These are phyloP conservation scores for Etheostoma spectabile DNA, from an alignment of 2,113 vertebrate species.

Conservation along the genomic window DNA sequence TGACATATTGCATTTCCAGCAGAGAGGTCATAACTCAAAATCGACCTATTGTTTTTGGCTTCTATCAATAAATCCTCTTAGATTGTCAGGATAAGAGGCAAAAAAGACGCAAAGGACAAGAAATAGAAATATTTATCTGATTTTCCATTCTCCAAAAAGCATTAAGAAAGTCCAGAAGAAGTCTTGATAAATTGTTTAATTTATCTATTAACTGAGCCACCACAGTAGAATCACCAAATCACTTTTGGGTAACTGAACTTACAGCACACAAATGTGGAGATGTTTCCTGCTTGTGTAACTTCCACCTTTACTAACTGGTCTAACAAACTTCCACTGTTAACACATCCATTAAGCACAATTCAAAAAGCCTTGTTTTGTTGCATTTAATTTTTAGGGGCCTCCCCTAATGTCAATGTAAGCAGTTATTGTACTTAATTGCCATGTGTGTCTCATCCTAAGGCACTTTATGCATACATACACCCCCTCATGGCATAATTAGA, in stretches of 20 bases:
- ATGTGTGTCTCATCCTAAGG: not conserved
- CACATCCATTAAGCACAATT: too few relatives aligned
- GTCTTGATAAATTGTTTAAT: not conserved
- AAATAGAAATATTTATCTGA: not conserved
- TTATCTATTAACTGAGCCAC: not conserved
- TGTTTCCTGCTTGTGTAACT: too few relatives aligned
- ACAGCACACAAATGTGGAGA: not conserved
- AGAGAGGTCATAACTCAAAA: too few relatives aligned
- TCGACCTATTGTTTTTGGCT: too few relatives aligned
- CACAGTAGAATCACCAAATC: not conserved
- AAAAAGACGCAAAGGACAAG: not conserved
- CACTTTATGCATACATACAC: not conserved
- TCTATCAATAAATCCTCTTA: not conserved
- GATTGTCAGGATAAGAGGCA: not conserved
- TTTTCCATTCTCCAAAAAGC: not conserved
- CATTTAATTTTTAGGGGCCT: not conserved
- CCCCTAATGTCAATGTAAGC: not conserved
- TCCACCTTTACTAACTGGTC: too few relatives aligned
- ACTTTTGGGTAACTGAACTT: not conserved
- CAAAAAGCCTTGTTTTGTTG: not conserved
- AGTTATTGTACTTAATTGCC: not conserved
- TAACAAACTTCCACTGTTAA: too few relatives aligned
- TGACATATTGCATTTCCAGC: too few relatives aligned
- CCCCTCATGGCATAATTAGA: not conserved
- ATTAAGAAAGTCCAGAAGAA: not conserved